phyloP scores from a whole-genome alignment of 2,113 vertebrate species.

The Platysteira castanea region DNA sequence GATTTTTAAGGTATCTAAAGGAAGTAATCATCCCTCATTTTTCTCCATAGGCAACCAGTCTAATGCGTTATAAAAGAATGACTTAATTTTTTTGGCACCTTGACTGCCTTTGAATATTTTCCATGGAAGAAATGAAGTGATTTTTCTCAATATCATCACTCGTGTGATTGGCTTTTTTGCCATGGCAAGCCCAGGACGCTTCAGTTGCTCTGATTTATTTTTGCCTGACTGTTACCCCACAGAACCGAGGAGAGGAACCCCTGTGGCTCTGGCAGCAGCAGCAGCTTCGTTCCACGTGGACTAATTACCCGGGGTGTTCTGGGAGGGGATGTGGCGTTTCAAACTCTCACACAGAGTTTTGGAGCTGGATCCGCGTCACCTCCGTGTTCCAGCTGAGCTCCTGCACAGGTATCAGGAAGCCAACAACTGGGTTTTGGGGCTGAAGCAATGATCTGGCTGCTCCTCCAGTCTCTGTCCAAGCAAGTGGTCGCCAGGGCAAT shows the following conservation, averaged over 20 bases:
- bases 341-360: background rate
- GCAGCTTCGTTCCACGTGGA: background rate
- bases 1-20: background rate
- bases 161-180: background rate
- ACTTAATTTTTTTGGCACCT: constrained; percentile 30
- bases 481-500: background rate
- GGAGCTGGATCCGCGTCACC: background rate
- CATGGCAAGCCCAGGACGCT: background rate
- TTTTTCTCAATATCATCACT: constrained; percentile 27
- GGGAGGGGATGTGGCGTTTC: background rate
- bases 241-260: background rate
- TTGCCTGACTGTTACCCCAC: background rate
- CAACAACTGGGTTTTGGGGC: background rate
- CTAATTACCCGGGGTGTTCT: background rate
- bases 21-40: background rate
- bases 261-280: constrained; percentile 35
- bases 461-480: background rate
- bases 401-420: background rate
- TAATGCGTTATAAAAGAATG: background rate
- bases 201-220: background rate
- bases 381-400: background rate
- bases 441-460: background rate
- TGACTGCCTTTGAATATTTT: background rate
- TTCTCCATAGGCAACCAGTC: background rate
- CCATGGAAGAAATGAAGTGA: background rate